Percentiles rank a stretch among this genome's conserved stretches.
Conservation (phyloP, 2,888 invertebrate genomes). For the Acrocyrtus sp. region DNA sequence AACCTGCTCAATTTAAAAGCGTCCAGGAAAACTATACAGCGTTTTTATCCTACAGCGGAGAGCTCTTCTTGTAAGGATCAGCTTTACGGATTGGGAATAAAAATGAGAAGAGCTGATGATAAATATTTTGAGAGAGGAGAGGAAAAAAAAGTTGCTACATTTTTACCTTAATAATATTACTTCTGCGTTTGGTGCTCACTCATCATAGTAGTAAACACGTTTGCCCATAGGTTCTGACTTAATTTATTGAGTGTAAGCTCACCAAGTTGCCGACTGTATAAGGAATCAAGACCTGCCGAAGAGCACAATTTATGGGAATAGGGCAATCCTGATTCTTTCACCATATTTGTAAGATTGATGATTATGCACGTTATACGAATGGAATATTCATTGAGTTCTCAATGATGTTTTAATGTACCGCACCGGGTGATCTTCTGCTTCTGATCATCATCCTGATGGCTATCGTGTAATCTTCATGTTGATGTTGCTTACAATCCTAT, state of each 20-base stretch:
- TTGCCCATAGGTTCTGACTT: slow-evolving; percentile 54
- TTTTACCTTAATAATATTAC: slow-evolving; percentile 8
- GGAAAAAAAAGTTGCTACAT: slow-evolving; percentile 4
- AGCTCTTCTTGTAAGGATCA: no score
- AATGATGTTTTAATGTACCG: slow-evolving; percentile 56
- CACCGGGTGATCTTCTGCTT: slow-evolving; percentile 54
- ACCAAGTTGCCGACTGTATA: slow-evolving; percentile 58
- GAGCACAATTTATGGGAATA: slow-evolving; percentile 56
- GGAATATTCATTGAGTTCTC: slow-evolving; percentile 57
- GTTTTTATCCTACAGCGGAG: no score
- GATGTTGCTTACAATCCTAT: slow-evolving; percentile 15
- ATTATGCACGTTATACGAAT: slow-evolving; percentile 50
- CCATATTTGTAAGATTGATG: slow-evolving; percentile 57
- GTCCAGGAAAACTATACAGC: no score
- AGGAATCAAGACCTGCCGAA: slow-evolving; percentile 58
- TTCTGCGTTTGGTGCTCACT: no score
- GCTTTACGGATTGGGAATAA: no score
- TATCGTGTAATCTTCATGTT: no score
- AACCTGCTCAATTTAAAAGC: no score
- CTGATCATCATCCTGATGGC: slow-evolving; percentile 32
- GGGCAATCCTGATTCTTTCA: slow-evolving; percentile 58
- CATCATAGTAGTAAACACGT: slow-evolving; percentile 43
- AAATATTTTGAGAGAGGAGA: no score
- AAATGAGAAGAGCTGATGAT: no score
- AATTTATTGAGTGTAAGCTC: slow-evolving; percentile 56